Percentiles rank a stretch among this genome's conserved stretches.
Conservation (phyloP, 2,888 invertebrate genomes). For the Platycheirus albimanus region DNA sequence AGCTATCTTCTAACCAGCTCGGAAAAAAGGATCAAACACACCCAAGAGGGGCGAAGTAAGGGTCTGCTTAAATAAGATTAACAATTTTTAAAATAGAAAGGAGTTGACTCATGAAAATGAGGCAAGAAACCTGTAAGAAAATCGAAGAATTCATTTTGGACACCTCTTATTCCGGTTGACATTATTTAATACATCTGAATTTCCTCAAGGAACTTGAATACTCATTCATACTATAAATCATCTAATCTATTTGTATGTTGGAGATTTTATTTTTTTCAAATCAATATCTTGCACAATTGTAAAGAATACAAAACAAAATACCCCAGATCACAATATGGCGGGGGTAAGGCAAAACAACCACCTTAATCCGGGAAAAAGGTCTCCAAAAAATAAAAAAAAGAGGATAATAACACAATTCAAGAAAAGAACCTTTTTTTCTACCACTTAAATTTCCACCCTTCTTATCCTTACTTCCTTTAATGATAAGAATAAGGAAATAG, state of each 20-base stretch:
- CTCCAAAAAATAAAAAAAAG: not conserved
- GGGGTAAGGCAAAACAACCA: not conserved
- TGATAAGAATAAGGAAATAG: not conserved
- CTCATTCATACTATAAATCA: conserved; percentile 14
- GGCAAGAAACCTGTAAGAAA: too few species aligned
- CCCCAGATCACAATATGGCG: conserved; percentile 2
- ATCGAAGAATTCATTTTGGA: not conserved
- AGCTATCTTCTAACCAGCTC: too few species aligned
- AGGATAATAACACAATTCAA: conserved; percentile 24
- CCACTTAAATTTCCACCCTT: conserved; percentile 14
- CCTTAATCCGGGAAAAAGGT: conserved; percentile 1
- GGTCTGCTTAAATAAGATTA: too few species aligned
- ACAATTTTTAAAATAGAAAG: not conserved
- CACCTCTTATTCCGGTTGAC: not conserved
- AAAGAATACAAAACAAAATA: conserved; percentile 11
- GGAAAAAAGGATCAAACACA: too few species aligned
- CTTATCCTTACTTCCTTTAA: not conserved
- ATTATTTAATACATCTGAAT: not conserved
- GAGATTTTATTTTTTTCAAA: not conserved
- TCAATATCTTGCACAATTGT: not conserved
- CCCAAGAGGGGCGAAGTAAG: too few species aligned
- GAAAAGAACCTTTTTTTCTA: conserved; percentile 22
- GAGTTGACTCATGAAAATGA: not conserved
- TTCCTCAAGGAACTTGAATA: not conserved
- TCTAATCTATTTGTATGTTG: conserved; percentile 11